Evolutionary conservation across 2,888 invertebrate species (phyloP), one percentile per base, ranked within the genome.

Genomic region (Ceraclea dissimilis): DNA sequence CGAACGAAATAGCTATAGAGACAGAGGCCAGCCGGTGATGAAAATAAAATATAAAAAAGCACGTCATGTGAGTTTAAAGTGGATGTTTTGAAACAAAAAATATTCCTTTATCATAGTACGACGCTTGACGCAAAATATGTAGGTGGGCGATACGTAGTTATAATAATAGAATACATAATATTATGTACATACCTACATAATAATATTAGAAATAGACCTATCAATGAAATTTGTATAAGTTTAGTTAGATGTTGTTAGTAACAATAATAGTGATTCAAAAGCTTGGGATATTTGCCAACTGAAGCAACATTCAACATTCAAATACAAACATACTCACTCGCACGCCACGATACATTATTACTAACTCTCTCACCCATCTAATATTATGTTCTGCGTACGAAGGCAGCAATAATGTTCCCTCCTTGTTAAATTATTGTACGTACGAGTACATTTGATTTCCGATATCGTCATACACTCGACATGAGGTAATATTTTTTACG

Each of bases 271-370:
- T 54, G 51, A 56, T 58, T 60, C 60, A 56, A 58, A 60, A 60
- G 58, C 52, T 49, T 58, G 58, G 60, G 60, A 58, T 50, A 31
- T 17, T 46, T 60, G 60, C 60, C 60, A 60, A 51, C 51, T 43
- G 52, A 46, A 43, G 54, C 17, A 50, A 56, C 51, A 54, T 49
- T 52, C 52, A 43, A 20, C 20, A 26, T 31, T 52, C 39, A 26
- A 10, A 26, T 26, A 26, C 26, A 6, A 4, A 26, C 26, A 26
- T 26, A 26, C 26, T 26, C 26, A 26, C 10, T 10, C 26, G 26
- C 26, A 26, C 10, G 10, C 26, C 10, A 26, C 26, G n/a, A 26
- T 26, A 26, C 26, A 26, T 26, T 26, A 6, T 26, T n/a, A n/a
- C n/a, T n/a, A n/a, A n/a, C n/a, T n/a, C n/a, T n/a, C n/a, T n/a